phyloP scores from a whole-genome alignment of 2,888 invertebrate genomes.

The Torymus tubicola region DNA sequence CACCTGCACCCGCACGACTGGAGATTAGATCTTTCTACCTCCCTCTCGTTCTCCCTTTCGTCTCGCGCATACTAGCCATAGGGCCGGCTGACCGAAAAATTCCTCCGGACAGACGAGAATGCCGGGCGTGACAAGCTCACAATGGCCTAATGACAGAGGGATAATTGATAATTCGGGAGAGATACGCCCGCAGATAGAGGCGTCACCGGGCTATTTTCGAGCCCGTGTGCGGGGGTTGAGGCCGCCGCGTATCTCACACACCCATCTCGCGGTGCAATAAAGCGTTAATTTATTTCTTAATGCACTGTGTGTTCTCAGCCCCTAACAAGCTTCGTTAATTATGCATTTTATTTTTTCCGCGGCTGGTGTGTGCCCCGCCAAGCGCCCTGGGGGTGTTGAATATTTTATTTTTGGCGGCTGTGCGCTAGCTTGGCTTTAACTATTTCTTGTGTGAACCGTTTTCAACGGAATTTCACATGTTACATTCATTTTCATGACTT shows the following conservation, averaged over 20 bases:
- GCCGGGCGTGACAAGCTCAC: slow-evolving; percentile 10
- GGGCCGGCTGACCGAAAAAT: slow-evolving; percentile 1
- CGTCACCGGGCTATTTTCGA: too few species aligned
- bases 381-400: neutral
- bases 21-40: slow-evolving; percentile 46
- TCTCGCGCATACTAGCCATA: neutral
- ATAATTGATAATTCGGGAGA: slow-evolving; percentile 49
- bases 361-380: neutral
- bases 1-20: slow-evolving; percentile 38
- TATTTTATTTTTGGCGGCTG: too few species aligned
- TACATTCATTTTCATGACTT: too few species aligned
- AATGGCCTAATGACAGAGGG: slow-evolving; percentile 18
- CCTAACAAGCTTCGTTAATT: slow-evolving; percentile 21
- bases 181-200: slow-evolving; percentile 2
- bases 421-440: too few species aligned
- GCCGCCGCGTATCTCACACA: too few species aligned
- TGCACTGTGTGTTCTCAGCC: neutral
- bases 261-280: neutral
- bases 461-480: too few species aligned
- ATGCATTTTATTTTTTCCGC: neutral
- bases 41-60: neutral
- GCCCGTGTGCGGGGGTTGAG: too few species aligned
- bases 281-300: slow-evolving; percentile 29
- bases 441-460: too few species aligned
- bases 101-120: neutral